Conservation (phyloP, 2,888 invertebrate genomes). For the Metellina segmentata region DNA sequence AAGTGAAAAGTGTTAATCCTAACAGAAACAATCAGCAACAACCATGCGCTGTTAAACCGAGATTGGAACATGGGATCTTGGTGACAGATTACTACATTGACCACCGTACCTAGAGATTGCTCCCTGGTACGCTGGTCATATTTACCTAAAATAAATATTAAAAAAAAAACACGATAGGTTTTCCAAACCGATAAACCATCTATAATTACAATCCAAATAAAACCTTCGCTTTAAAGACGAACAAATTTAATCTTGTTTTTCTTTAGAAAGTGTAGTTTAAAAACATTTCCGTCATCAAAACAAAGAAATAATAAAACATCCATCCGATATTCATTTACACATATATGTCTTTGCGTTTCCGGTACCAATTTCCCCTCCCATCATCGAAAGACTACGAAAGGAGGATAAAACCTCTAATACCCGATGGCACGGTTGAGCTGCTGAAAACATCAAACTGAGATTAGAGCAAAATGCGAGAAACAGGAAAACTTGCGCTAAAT, state of each 20-base stretch:
- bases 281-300: background rate
- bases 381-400: background rate
- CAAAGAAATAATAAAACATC: background rate
- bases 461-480: slow-evolving; percentile 37
- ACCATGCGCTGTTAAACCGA: too few relatives aligned
- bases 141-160: too few relatives aligned
- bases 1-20: too few relatives aligned
- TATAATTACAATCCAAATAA: background rate
- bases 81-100: too few relatives aligned
- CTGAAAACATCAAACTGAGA: slow-evolving; percentile 55
- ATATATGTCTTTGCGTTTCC: background rate
- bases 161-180: too few relatives aligned
- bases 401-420: background rate
- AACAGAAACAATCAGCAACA: too few relatives aligned
- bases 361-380: background rate
- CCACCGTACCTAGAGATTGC: too few relatives aligned
- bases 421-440: background rate
- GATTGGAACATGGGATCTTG: too few relatives aligned
- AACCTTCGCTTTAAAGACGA: background rate
- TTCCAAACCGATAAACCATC: too few relatives aligned
- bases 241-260: background rate
- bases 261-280: background rate
- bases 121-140: too few relatives aligned
- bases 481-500: slow-evolving; percentile 37
- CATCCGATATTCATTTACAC: background rate